phyloP scores from a whole-genome alignment of 1,140 invertebrate genomes.

The Steinernema khuongi region DNA sequence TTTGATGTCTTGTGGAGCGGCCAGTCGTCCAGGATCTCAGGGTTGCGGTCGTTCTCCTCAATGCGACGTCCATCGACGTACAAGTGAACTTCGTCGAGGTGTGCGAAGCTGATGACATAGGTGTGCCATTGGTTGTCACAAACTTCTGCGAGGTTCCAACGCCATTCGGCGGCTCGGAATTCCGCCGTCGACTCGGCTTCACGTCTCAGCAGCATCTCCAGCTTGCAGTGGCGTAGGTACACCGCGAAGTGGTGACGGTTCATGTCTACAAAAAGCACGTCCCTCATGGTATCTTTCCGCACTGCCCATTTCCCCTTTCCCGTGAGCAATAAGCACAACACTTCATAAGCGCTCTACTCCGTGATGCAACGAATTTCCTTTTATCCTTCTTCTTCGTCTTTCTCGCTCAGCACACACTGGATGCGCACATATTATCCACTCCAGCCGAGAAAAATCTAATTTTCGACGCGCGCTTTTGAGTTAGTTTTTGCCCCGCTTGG shows the following conservation, averaged over 20 bases:
- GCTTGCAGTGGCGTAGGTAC: conserved; percentile 88
- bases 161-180: conserved; percentile 93
- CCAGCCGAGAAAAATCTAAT: not conserved
- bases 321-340: conserved; percentile 8
- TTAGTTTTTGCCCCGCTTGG: not conserved
- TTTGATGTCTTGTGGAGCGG: conserved; percentile 90
- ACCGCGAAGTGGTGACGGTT: conserved; percentile 94
- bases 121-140: conserved; percentile 99
- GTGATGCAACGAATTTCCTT: not conserved
- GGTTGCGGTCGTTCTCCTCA: conserved; percentile 65
- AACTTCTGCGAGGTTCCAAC: conserved; percentile 79
- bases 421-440: not conserved
- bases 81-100: conserved; percentile 68
- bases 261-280: conserved; percentile 62
- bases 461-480: not conserved
- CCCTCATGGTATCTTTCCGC: not conserved
- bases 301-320: not conserved
- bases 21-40: conserved; percentile 98
- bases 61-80: conserved; percentile 74
- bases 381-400: not conserved
- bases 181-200: conserved; percentile 88
- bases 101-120: conserved; percentile 81
- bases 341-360: not conserved
- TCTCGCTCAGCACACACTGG: not conserved
- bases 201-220: conserved; percentile 82